Evolutionary conservation across 2,888 invertebrate genomes (phyloP).

Genomic region (Caenorhabditis sinica): DNA sequence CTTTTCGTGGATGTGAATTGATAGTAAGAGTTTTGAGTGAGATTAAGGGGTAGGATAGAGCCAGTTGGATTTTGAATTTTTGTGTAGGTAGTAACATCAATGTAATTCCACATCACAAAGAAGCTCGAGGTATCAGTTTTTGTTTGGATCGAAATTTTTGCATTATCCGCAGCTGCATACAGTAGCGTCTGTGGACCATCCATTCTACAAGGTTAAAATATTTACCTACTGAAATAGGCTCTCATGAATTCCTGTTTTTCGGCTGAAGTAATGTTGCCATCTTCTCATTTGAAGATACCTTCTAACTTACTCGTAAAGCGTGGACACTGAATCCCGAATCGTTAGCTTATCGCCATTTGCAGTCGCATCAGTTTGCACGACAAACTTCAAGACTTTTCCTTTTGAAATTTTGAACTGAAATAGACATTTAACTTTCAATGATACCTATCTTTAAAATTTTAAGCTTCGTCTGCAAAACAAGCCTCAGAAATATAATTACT

Average conservation of each 20-base stretch:
- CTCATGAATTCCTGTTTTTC: too few relatives aligned
- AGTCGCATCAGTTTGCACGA: slow-evolving; percentile 25
- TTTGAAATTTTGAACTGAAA: slow-evolving; percentile 40
- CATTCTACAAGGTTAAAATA: slow-evolving; percentile 6
- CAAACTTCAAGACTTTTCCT: slow-evolving; percentile 32
- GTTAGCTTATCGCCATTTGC: not conserved
- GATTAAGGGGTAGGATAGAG: slow-evolving; percentile 11
- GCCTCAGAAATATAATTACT: not conserved
- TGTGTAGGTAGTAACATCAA: slow-evolving; percentile 20
- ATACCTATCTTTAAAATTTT: not conserved
- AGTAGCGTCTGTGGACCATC: not conserved
- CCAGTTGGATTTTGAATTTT: slow-evolving; percentile 14
- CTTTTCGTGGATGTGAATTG: slow-evolving; percentile 4
- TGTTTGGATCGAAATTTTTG: slow-evolving; percentile 13
- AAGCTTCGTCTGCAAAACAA: not conserved
- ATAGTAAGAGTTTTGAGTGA: slow-evolving; percentile 21
- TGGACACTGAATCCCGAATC: slow-evolving; percentile 11
- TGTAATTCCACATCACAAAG: slow-evolving; percentile 29
- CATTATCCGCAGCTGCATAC: slow-evolving; percentile 32
- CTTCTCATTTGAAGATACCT: too few relatives aligned
- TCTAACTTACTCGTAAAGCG: slow-evolving; percentile 25
- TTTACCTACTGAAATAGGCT: not conserved
- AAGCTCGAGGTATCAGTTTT: slow-evolving; percentile 14
- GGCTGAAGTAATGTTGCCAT: too few relatives aligned
- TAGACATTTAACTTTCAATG: not conserved